Evolutionary conservation across 2,797 vertebrate species (phyloP).

Genomic region (Cichlasoma orientale): DNA sequence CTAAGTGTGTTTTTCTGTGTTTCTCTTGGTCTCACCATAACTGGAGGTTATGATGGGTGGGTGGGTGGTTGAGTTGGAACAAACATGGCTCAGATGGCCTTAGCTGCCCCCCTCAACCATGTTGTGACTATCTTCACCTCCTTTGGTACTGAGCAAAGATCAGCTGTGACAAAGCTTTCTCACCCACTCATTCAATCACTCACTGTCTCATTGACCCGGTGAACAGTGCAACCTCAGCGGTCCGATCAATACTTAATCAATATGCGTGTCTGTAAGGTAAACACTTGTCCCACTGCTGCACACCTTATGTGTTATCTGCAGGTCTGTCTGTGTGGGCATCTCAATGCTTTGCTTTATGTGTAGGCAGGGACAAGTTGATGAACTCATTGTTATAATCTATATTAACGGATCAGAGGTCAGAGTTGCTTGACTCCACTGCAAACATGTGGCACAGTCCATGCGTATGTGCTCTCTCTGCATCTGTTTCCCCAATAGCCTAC

Average conservation of each 20-base stretch:
- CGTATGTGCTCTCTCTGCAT: background rate
- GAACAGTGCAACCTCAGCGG: slow-evolving; percentile 15
- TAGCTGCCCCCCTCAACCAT: too few relatives aligned
- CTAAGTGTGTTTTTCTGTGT: background rate
- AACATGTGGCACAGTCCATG: background rate
- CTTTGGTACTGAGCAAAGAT: background rate
- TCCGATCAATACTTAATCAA: slow-evolving; percentile 48
- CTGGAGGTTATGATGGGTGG: background rate
- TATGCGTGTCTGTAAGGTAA: slow-evolving; percentile 35
- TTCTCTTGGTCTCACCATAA: background rate
- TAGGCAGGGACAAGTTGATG: background rate
- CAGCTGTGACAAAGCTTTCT: background rate
- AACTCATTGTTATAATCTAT: background rate
- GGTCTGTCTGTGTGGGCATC: background rate
- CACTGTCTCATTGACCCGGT: slow-evolving; percentile 4
- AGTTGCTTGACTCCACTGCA: background rate
- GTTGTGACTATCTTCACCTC: background rate
- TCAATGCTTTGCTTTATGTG: background rate
- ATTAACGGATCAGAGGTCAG: background rate
- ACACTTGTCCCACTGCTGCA: background rate
- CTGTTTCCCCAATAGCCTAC: background rate
- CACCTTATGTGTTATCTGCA: slow-evolving; percentile 23
- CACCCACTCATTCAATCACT: background rate
- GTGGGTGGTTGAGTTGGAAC: too few relatives aligned
- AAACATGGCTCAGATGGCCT: too few relatives aligned